phyloP scores from a whole-genome alignment of 2,888 invertebrate genomes.

The Agrochola lychnidis region DNA sequence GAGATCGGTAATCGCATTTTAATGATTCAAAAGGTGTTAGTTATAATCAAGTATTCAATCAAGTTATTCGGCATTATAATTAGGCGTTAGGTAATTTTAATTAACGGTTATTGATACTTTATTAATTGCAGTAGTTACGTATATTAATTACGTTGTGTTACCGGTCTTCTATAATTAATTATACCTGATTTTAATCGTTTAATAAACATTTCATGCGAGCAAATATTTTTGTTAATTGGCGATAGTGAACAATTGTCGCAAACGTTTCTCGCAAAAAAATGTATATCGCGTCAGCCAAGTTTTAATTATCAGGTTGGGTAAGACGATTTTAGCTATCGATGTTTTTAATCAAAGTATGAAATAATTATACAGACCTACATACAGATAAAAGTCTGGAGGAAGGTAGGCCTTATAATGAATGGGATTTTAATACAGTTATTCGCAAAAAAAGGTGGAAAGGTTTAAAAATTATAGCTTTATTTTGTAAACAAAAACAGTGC shows the following conservation, averaged over 20 bases:
- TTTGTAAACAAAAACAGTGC: slow-evolving; percentile 37
- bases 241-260: no score
- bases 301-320: background rate
- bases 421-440: background rate
- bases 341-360: background rate
- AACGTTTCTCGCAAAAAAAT: background rate
- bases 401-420: background rate
- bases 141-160: slow-evolving; percentile 34
- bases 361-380: background rate
- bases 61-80: slow-evolving; percentile 47
- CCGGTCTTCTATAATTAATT: slow-evolving; percentile 33
- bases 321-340: background rate
- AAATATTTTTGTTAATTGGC: background rate
- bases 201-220: background rate
- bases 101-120: slow-evolving; percentile 56
- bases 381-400: background rate
- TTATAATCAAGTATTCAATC: slow-evolving; percentile 31
- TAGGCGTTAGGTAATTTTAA: slow-evolving; percentile 52
- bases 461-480: slow-evolving; percentile 7
- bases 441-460: background rate
- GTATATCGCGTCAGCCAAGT: background rate
- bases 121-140: slow-evolving; percentile 50
- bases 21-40: slow-evolving; percentile 19
- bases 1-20: slow-evolving; percentile 18
- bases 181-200: slow-evolving; percentile 31